phyloP scores from a whole-genome alignment of 2,113 vertebrate species.

The Elgaria multicarinata region DNA sequence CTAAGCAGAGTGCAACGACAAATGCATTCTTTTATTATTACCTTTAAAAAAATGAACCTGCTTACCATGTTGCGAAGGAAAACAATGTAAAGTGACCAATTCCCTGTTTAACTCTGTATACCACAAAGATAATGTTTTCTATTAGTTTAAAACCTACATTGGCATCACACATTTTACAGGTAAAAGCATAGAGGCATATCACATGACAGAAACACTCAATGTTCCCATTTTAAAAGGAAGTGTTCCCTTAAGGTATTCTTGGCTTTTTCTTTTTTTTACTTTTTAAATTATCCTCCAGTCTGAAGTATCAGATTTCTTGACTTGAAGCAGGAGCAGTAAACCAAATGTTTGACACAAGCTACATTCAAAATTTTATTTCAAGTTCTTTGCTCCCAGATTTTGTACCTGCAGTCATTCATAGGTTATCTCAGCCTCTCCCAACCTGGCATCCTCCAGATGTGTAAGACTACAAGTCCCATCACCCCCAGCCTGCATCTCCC shows the following conservation, averaged over 20 bases:
- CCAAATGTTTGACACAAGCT: background rate
- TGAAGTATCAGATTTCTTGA: background rate
- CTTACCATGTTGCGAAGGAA: background rate
- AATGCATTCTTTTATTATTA: background rate
- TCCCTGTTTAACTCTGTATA: background rate
- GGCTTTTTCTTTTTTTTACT: background rate
- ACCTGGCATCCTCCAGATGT: too few relatives aligned
- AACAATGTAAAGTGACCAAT: fast-evolving
- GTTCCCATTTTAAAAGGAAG: background rate
- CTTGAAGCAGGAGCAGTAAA: background rate
- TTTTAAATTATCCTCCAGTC: background rate
- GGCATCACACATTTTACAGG: background rate
- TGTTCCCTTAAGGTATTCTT: background rate
- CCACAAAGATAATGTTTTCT: fast-evolving
- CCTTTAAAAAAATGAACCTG: background rate
- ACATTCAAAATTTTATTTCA: background rate
- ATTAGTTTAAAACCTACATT: background rate
- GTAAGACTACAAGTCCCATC: too few relatives aligned
- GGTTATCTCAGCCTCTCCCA: too few relatives aligned
- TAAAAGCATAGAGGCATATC: background rate
- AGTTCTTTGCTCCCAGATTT: background rate
- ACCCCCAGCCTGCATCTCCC: background rate
- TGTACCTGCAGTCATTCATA: background rate
- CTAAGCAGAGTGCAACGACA: background rate
- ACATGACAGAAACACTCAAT: background rate